Percentiles rank a stretch among this genome's conserved stretches.
These are phyloP conservation scores for Leucoma salicis DNA, from an alignment of 2,888 invertebrate genomes.

Conservation along the genomic window DNA sequence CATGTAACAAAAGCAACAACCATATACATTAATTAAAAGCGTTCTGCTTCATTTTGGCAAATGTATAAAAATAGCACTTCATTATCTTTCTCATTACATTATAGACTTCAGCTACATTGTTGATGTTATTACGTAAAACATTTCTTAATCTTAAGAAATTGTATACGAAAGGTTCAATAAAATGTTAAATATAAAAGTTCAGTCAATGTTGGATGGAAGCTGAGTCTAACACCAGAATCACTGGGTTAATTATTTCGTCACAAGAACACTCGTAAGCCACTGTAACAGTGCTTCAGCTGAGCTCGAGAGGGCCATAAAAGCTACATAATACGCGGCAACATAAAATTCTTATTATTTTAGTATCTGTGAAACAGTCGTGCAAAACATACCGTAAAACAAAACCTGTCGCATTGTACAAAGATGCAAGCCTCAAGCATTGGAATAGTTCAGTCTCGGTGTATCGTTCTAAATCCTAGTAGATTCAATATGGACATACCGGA, in stretches of 20 bases:
- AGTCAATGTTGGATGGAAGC: conserved; percentile 53
- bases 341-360: conserved; percentile 81
- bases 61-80: conserved; percentile 35
- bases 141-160: conserved; percentile 27
- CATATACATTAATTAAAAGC: conserved; percentile 39
- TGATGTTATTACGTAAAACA: conserved; percentile 27
- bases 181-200: conserved; percentile 52
- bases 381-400: conserved; percentile 79
- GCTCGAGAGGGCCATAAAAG: conserved; percentile 73
- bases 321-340: conserved; percentile 77
- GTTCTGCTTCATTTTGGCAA: conserved; percentile 29
- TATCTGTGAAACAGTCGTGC: conserved; percentile 77
- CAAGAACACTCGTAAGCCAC: conserved; percentile 76
- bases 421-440: conserved; percentile 56
- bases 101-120: conserved; percentile 26
- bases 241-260: conserved; percentile 79
- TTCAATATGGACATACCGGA: conserved; percentile 75
- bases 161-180: conserved; percentile 44
- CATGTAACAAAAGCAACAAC: conserved; percentile 27
- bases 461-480: conserved; percentile 72
- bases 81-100: conserved; percentile 37
- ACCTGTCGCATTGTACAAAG: conserved; percentile 60
- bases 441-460: conserved; percentile 57
- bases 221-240: conserved; percentile 67
- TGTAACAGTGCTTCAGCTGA: conserved; percentile 73